These are phyloP conservation scores for Drosophila putrida DNA, from an alignment of 2,888 invertebrate genomes.

Conservation along the genomic window DNA sequence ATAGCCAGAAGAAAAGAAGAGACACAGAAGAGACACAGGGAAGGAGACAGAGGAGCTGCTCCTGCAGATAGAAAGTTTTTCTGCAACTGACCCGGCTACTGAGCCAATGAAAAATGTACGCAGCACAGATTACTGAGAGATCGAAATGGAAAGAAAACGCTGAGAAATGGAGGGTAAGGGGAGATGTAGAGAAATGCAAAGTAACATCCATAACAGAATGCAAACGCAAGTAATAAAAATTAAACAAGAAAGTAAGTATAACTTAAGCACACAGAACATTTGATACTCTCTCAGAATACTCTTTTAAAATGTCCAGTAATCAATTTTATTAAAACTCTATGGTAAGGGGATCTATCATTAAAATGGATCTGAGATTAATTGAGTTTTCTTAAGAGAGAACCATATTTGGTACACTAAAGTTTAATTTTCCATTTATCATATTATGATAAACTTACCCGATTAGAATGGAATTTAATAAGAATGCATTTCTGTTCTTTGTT, in stretches of 20 bases:
- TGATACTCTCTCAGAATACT: no score
- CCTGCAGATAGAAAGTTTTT: slow-evolving; percentile 71
- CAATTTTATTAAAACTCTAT: no score
- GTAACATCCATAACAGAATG: slow-evolving; percentile 69
- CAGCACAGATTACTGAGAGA: slow-evolving; percentile 42
- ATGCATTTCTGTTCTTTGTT: no score
- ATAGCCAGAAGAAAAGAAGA: slow-evolving; percentile 42
- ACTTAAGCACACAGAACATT: no score
- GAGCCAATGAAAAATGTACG: slow-evolving; percentile 74
- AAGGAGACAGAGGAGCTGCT: slow-evolving; percentile 27
- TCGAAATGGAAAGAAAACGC: slow-evolving; percentile 4
- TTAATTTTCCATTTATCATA: no score
- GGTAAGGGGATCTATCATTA: no score
- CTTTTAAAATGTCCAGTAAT: no score
- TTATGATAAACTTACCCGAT: no score
- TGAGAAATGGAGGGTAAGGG: background rate
- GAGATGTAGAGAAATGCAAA: slow-evolving; percentile 64
- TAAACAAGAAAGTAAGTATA: slow-evolving; percentile 37
- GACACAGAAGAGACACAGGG: background rate
- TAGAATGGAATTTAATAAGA: no score
- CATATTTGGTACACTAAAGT: no score
- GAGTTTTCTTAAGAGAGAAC: no score
- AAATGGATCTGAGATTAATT: no score
- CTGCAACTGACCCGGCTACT: slow-evolving; percentile 71
- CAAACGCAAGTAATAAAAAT: slow-evolving; percentile 75